Conservation (phyloP, 2,113 vertebrate species). For the Ameiurus melas region DNA sequence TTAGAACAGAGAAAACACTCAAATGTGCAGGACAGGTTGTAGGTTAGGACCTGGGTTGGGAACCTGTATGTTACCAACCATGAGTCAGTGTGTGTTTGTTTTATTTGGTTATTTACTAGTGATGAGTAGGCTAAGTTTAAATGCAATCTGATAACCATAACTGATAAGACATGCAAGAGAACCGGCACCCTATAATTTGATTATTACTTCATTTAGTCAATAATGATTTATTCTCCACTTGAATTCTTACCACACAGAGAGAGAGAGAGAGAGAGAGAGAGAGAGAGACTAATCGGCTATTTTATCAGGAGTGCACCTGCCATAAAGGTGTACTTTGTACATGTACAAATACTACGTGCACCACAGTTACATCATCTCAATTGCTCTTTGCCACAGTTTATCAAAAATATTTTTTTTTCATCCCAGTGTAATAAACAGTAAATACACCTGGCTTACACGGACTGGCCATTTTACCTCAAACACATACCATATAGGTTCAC, state of each 20-base stretch:
- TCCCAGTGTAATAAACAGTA: neutral
- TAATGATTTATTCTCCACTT: neutral
- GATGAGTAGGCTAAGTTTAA: neutral
- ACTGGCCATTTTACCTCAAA: neutral
- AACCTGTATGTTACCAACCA: neutral
- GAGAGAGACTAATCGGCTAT: too few species aligned
- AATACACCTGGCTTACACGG: neutral
- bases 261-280: too few species aligned
- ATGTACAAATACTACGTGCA: too few species aligned
- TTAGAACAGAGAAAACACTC: neutral
- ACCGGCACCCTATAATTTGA: neutral
- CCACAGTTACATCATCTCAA: neutral
- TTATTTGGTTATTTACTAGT: neutral
- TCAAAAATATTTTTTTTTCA: neutral
- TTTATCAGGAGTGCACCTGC: neutral
- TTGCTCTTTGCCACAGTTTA: neutral
- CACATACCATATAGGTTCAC: neutral
- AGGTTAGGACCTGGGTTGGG: neutral
- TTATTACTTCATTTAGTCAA: neutral
- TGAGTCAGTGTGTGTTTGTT: neutral
- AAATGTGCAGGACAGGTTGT: neutral
- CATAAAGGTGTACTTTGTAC: slow-evolving; percentile 10
- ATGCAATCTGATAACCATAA: neutral
- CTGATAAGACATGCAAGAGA: neutral
- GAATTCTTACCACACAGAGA: too few species aligned